A percentile compares a stretch with the other conserved stretches of the same genome.
Conservation (phyloP, 2,888 invertebrate species). For the Drosophila peninsularis region DNA sequence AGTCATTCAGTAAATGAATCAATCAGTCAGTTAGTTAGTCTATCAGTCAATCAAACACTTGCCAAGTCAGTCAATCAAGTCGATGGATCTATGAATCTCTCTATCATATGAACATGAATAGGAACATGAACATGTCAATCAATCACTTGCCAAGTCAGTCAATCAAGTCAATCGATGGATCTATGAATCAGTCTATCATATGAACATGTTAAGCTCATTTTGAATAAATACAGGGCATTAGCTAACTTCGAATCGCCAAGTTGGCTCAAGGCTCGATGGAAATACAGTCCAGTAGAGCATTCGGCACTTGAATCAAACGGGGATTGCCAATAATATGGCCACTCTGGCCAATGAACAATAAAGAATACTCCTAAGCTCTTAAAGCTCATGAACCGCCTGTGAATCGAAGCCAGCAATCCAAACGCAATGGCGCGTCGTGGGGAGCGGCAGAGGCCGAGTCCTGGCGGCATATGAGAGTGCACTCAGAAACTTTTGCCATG, state of each 20-base stretch:
- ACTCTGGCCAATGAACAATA: slow-evolving; percentile 60
- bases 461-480: slow-evolving; percentile 18
- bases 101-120: background rate
- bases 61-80: background rate
- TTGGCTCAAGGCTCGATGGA: background rate
- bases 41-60: background rate
- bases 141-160: background rate
- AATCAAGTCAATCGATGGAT: background rate
- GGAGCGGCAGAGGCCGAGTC: background rate
- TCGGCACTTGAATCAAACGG: slow-evolving; percentile 7
- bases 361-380: slow-evolving; percentile 48
- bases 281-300: background rate
- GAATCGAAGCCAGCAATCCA: slow-evolving; percentile 51
- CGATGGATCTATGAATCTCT: too few relatives aligned
- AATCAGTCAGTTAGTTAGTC: too few relatives aligned
- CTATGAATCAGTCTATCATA: too few relatives aligned
- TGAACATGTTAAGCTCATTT: background rate
- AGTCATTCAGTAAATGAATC: too few relatives aligned
- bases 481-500: slow-evolving; percentile 52
- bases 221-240: background rate
- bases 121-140: too few relatives aligned
- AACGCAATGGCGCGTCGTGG: slow-evolving; percentile 28
- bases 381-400: slow-evolving; percentile 28
- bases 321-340: slow-evolving; percentile 39
- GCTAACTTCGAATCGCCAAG: background rate